A percentile compares a stretch with the other conserved stretches of the same genome.
Conservation (phyloP, 2,797 vertebrate genomes). For the Lepus townsendii region DNA sequence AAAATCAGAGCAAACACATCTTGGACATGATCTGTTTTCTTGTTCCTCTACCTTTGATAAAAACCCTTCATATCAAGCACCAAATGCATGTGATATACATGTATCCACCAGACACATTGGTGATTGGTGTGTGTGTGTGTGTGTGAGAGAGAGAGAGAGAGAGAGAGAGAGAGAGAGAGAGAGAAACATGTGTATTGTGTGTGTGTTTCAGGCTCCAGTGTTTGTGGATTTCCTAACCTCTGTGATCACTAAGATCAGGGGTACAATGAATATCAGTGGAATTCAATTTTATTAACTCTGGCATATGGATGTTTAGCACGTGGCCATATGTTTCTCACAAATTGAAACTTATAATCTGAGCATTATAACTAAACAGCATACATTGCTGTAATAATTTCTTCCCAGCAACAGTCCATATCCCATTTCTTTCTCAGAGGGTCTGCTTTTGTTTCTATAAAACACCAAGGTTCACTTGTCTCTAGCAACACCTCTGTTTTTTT, state of each 20-base stretch:
- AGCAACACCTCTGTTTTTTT: constrained; percentile 63
- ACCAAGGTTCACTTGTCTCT: constrained; percentile 68
- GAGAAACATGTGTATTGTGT: not conserved
- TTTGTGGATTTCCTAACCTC: constrained; percentile 51
- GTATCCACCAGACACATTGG: not conserved
- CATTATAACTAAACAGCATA: constrained; percentile 75
- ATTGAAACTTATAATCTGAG: constrained; percentile 78
- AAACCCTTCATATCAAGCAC: not conserved
- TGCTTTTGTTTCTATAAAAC: constrained; percentile 73
- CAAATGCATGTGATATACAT: not conserved
- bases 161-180: too few species aligned
- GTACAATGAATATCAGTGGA: constrained; percentile 42
- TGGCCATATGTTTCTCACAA: constrained; percentile 80
- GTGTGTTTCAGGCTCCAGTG: not conserved
- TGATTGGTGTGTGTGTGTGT: not conserved
- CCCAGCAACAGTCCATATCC: constrained; percentile 71
- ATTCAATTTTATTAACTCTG: constrained; percentile 74
- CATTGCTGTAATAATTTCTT: constrained; percentile 68
- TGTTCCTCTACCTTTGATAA: not conserved
- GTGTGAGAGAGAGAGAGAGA: not conserved
- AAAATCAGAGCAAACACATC: not conserved
- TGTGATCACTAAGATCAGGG: constrained; percentile 25
- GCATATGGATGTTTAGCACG: constrained; percentile 71
- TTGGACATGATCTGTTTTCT: accelerated
- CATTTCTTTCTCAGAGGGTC: constrained; percentile 76